Conservation (phyloP, 2,797 vertebrate species). For the Lithobates sylvaticus region DNA sequence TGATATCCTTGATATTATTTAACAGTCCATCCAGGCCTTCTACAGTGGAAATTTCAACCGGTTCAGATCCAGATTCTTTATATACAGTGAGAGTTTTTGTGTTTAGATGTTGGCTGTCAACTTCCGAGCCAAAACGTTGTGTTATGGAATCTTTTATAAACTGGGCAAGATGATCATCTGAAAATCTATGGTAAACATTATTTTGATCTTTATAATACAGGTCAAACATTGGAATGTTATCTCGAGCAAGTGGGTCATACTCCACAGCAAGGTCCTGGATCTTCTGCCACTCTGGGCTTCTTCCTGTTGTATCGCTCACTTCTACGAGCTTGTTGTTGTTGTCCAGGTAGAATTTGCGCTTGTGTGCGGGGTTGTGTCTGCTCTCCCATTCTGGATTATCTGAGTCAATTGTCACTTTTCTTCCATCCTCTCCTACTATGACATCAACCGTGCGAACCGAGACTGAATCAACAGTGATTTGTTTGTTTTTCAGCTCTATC, state of each 20-base stretch:
- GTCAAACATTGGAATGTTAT: no score
- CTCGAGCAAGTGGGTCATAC: constrained; percentile 10
- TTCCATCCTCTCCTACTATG: constrained; percentile 18
- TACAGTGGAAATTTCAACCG: background rate
- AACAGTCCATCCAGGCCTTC: background rate
- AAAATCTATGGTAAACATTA: background rate
- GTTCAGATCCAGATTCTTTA: background rate
- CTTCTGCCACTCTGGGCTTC: background rate
- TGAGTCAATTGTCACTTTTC: constrained; percentile 9
- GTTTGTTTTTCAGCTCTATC: background rate
- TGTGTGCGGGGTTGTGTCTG: constrained; percentile 20
- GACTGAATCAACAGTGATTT: background rate
- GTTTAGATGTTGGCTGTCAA: background rate
- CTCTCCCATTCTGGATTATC: background rate
- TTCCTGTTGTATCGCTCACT: background rate
- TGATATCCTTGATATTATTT: constrained; percentile 25
- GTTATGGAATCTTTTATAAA: background rate
- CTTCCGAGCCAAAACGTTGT: background rate
- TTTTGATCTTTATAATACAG: background rate
- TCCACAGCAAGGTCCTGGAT: background rate
- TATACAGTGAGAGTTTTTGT: background rate
- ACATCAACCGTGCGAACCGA: constrained; percentile 2
- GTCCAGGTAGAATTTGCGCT: constrained; percentile 26
- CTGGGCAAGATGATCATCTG: background rate
- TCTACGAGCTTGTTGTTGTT: background rate